Percentiles rank a stretch among this genome's conserved stretches.
These are phyloP conservation scores for Monoplex corrugatus DNA, from an alignment of 2,888 invertebrate genomes.

Conservation along the genomic window DNA sequence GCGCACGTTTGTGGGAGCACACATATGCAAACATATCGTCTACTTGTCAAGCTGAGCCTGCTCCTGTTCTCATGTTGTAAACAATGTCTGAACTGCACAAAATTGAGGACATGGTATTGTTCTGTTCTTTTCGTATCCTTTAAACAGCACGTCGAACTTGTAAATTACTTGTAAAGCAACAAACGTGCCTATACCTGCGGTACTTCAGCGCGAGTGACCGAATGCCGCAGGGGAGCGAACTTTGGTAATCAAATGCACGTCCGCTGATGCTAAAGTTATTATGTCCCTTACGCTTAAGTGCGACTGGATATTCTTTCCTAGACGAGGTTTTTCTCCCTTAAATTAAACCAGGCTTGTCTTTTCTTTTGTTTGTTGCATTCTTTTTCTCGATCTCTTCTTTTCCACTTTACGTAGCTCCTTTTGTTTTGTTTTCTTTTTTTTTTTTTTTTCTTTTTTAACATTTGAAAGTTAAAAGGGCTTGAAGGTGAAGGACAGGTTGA, in stretches of 20 bases:
- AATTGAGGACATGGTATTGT: too few relatives aligned
- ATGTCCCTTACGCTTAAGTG: neutral
- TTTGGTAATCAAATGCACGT: neutral
- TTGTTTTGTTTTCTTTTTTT: neutral
- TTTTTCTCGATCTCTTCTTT: neutral
- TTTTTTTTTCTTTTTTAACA: neutral
- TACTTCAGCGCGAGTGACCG: too few relatives aligned
- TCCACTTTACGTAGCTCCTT: neutral
- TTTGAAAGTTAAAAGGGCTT: too few relatives aligned
- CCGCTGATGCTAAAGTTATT: neutral
- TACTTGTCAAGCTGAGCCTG: too few relatives aligned
- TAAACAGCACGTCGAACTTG: too few relatives aligned
- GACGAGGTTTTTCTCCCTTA: neutral
- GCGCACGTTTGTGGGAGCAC: too few relatives aligned
- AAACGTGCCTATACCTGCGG: neutral
- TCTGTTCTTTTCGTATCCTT: too few relatives aligned
- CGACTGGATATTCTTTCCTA: neutral
- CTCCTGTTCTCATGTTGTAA: too few relatives aligned
- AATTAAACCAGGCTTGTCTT: neutral
- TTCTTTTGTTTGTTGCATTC: neutral
- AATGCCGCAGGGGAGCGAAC: neutral
- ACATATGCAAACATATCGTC: too few relatives aligned
- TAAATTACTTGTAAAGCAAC: neutral
- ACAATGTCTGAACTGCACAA: too few relatives aligned
- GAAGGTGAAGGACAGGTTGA: too few relatives aligned